These are phyloP conservation scores for Phyllotreta cruciferae DNA, from an alignment of 2,888 invertebrate species.

Conservation along the genomic window DNA sequence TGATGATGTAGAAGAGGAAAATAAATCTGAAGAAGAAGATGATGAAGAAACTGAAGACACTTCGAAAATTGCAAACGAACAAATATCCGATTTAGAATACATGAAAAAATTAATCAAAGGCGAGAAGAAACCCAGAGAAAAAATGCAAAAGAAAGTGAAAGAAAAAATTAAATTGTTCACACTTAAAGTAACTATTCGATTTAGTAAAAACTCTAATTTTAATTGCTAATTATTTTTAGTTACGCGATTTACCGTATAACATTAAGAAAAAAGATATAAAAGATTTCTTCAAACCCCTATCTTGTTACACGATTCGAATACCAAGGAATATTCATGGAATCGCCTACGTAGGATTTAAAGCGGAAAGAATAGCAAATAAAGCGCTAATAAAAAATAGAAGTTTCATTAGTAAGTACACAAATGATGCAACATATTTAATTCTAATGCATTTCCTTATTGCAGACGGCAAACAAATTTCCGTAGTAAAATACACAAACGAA, in stretches of 20 bases:
- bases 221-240: constrained; percentile 50
- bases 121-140: constrained; percentile 52
- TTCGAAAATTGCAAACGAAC: constrained; percentile 65
- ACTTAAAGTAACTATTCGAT: constrained; percentile 62
- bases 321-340: constrained; percentile 82
- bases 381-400: constrained; percentile 85
- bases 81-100: constrained; percentile 80
- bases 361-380: constrained; percentile 78
- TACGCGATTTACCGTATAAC: constrained; percentile 79
- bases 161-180: constrained; percentile 63
- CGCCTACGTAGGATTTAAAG: constrained; percentile 90
- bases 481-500: constrained; percentile 54
- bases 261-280: constrained; percentile 84
- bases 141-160: constrained; percentile 58
- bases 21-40: constrained; percentile 53
- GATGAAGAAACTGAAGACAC: constrained; percentile 54
- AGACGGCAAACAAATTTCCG: constrained; percentile 55
- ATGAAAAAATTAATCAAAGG: constrained; percentile 71
- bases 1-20: constrained; percentile 57
- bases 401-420: constrained; percentile 76
- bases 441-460: constrained; percentile 41
- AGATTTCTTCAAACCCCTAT: constrained; percentile 83
- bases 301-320: constrained; percentile 79
- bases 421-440: background rate
- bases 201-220: constrained; percentile 1